Evolutionary conservation across 37 sponge, comb jelly and placozoan species (phyloP), one percentile per base, ranked within the genome.

Genomic region (Dysidea cf. avara): DNA sequence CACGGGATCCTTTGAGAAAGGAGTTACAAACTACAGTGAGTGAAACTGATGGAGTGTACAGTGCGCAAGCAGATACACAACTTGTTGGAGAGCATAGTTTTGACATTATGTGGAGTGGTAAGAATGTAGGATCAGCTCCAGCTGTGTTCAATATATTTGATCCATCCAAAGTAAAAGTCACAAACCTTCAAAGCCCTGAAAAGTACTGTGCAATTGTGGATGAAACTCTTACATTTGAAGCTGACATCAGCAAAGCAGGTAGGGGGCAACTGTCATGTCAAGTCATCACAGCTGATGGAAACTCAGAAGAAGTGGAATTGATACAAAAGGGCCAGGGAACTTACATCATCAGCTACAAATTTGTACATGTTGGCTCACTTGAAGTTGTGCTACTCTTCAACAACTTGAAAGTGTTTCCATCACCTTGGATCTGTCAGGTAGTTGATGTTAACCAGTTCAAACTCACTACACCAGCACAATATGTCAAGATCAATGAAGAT

Each of bases 221-320:
- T 22, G 37, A 68, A 20, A 74, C 80, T 3, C 20, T 77, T 25
- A 31, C n/a, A 17, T 88, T 88, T 70, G 61, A 33, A 20, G 69
- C 83, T 21, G 74, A 88, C 75, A 69, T 63, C 28, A 59, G 29
- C 4, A 53, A 74, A 33, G 89, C 79, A 30, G 89, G 89, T 6
- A 63, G 50, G 16, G 89, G 80, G 0, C 5, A 9, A 22, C 25
- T 89, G 17, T 53, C 56, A 33, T 36, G 64, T 9, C 31, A 30
- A 11, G 65, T 54, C 20, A 78, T 78, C 37, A 55, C 78, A 40
- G 68, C 53, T 3, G 36, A 46, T 29, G 86, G 86, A 6, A 77
- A 33, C 16, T 26, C 37, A 2, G 47, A 62, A 25, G 20, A 20
- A 1, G 63, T 84, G 36, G 46, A 61, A 3, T 14, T 40, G 12